Percentiles rank a stretch among this genome's conserved stretches.
These are phyloP conservation scores for Karalla daura DNA, from an alignment of 2,797 vertebrate genomes.

Conservation along the genomic window DNA sequence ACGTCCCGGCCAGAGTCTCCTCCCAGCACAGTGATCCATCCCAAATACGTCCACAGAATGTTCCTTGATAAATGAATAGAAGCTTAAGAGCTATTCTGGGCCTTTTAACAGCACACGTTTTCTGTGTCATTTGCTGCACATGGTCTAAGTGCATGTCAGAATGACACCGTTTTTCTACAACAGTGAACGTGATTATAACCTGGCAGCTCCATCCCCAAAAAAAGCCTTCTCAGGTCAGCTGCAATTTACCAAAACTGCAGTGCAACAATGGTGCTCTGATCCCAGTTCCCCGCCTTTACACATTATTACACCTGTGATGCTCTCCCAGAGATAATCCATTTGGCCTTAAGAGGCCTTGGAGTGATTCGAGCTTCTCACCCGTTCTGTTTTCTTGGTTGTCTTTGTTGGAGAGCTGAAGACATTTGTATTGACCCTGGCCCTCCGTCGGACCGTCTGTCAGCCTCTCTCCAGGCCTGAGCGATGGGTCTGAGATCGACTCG, in stretches of 20 bases:
- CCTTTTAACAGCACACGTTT: neutral
- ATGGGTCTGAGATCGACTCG: conserved; percentile 61
- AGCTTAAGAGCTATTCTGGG: neutral
- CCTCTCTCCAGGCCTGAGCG: conserved; percentile 62
- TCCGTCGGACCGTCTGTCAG: conserved; percentile 53
- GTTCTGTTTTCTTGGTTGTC: conserved; percentile 71
- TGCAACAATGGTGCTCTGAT: conserved; percentile 6
- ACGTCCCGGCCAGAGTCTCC: conserved; percentile 87
- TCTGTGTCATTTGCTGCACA: neutral
- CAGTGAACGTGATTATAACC: neutral
- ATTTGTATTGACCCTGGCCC: conserved; percentile 77
- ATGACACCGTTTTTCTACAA: neutral
- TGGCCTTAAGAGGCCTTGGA: conserved; percentile 10
- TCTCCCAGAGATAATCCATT: conserved; percentile 37
- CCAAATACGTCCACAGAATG: conserved; percentile 91
- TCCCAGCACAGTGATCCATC: conserved; percentile 96
- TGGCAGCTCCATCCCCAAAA: neutral
- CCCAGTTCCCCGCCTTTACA: neutral
- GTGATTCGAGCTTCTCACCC: conserved; percentile 70
- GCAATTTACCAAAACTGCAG: neutral
- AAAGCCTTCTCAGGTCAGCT: neutral
- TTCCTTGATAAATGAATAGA: conserved; percentile 71
- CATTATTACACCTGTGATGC: neutral
- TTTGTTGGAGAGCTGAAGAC: conserved; percentile 69
- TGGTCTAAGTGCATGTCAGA: neutral